phyloP scores from a whole-genome alignment of 2,113 vertebrate species.

The Bambusicola thoracicus region DNA sequence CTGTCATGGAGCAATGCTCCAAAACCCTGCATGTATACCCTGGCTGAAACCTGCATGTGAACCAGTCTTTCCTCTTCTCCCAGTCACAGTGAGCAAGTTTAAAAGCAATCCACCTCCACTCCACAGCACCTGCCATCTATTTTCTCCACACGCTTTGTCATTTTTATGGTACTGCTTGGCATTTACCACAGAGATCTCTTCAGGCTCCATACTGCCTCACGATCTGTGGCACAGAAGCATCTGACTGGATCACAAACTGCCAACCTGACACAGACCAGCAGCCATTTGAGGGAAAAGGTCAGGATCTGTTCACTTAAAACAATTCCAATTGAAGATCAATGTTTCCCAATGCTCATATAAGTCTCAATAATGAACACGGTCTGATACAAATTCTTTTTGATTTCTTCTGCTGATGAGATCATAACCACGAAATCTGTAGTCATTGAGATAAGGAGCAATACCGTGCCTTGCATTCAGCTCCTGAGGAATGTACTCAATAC shows the following conservation, averaged over 20 bases:
- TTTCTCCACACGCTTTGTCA: background rate
- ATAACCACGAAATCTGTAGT: background rate
- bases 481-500: background rate
- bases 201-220: too few relatives aligned
- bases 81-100: background rate
- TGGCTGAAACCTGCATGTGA: background rate
- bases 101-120: background rate
- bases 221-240: background rate
- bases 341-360: background rate
- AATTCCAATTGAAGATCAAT: background rate
- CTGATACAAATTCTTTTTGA: background rate
- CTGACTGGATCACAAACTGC: background rate
- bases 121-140: background rate
- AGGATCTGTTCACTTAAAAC: background rate
- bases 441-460: background rate
- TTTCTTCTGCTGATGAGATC: background rate
- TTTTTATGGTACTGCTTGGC: background rate
- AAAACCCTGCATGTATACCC: background rate
- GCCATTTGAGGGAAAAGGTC: background rate
- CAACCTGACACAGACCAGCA: background rate
- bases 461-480: background rate
- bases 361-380: background rate
- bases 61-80: background rate
- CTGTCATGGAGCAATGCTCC: background rate
- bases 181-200: background rate